phyloP scores from a whole-genome alignment of 1,140 invertebrate genomes.

The Hydropsyche tenuis region DNA sequence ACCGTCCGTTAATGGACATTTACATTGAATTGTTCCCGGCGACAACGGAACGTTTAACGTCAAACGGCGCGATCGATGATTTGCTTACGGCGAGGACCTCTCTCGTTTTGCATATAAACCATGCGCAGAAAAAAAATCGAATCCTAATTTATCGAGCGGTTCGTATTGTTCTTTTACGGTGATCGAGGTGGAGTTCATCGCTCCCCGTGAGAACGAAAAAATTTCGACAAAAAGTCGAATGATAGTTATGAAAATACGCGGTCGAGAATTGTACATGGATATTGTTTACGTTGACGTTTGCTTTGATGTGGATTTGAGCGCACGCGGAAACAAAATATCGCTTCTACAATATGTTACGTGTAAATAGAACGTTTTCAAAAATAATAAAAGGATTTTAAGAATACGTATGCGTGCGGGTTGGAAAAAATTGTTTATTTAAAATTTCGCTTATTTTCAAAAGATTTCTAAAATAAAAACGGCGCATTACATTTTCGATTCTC shows the following conservation, averaged over 20 bases:
- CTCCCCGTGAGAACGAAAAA: no score
- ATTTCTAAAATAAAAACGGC: slow-evolving; percentile 2
- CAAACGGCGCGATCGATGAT: slow-evolving; percentile 12
- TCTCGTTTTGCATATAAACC: not conserved
- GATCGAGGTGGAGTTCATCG: no score
- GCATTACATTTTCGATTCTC: slow-evolving; percentile 5
- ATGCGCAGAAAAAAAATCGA: no score
- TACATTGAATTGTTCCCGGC: slow-evolving; percentile 47
- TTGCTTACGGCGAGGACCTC: not conserved
- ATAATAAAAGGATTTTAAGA: slow-evolving; percentile 16
- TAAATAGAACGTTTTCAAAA: slow-evolving; percentile 2
- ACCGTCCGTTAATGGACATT: slow-evolving; percentile 47
- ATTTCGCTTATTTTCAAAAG: not conserved
- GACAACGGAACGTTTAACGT: slow-evolving; percentile 44
- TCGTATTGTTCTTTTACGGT: no score
- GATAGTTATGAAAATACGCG: no score
- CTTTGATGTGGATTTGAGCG: slow-evolving; percentile 18
- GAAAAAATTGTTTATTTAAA: not conserved
- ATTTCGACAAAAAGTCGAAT: no score
- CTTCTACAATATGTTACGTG: slow-evolving; percentile 5
- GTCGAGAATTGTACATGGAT: not conserved
- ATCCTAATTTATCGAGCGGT: no score
- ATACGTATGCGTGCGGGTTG: not conserved
- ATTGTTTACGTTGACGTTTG: slow-evolving; percentile 3
- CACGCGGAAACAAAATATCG: not conserved